A percentile compares a stretch with the other conserved stretches of the same genome.
phyloP scores from a whole-genome alignment of 1,140 invertebrate genomes.

The Philotrypesis tridentata region DNA sequence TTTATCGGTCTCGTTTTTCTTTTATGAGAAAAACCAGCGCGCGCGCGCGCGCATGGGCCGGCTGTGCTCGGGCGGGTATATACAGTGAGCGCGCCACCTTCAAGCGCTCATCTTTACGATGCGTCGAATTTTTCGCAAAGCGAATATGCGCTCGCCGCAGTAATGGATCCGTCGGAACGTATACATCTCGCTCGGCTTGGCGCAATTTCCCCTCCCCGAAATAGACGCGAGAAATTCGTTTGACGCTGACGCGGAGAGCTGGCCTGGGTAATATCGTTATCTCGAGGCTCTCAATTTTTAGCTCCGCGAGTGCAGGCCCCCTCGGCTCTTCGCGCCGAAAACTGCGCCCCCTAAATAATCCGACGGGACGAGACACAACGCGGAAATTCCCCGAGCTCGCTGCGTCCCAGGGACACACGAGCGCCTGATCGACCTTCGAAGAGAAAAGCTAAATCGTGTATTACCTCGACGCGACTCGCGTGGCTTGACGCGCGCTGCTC shows the following conservation, averaged over 20 bases:
- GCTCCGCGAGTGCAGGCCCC: too few species aligned
- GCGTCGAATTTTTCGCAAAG: conserved; percentile 11
- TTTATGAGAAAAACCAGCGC: not conserved
- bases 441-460: conserved; percentile 20
- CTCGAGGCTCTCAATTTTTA: not conserved
- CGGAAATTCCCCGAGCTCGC: not conserved
- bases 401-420: not conserved
- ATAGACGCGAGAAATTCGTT: not conserved
- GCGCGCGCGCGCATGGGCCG: not conserved
- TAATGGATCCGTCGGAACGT: not conserved
- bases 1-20: not conserved
- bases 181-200: not conserved
- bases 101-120: conserved; percentile 34
- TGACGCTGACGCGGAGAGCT: not conserved
- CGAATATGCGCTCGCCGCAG: not conserved
- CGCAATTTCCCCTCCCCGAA: not conserved
- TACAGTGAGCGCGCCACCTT: too few species aligned
- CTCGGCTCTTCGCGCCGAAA: too few species aligned
- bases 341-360: too few species aligned
- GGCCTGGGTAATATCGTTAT: not conserved
- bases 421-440: not conserved
- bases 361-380: not conserved
- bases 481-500: not conserved
- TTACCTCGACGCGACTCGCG: not conserved
- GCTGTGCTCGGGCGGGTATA: too few species aligned